Percentiles rank a stretch among this genome's conserved stretches.
Evolutionary conservation across 2,888 invertebrate species (phyloP).

Genomic region (Plagiodera versicolora): DNA sequence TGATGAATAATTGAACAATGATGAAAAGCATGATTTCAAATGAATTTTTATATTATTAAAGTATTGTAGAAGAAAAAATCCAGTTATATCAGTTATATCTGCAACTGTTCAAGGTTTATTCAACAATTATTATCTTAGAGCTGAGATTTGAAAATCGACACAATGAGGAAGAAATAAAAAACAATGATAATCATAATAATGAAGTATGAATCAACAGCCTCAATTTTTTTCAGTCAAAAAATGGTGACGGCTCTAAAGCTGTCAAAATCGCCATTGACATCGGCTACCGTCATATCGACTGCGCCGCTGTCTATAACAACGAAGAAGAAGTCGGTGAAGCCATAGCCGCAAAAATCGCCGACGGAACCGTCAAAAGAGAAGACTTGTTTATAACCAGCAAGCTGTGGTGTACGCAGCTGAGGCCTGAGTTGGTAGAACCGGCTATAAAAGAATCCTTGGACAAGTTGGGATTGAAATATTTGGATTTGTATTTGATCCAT

Average conservation of each 20-base stretch:
- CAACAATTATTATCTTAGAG: too few relatives aligned
- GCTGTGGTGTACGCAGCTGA: constrained; percentile 89
- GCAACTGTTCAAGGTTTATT: too few relatives aligned
- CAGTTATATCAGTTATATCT: too few relatives aligned
- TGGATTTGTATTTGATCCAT: constrained; percentile 62
- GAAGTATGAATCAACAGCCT: too few relatives aligned
- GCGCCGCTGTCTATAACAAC: constrained; percentile 70
- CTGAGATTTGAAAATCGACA: too few relatives aligned
- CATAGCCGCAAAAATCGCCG: constrained; percentile 32
- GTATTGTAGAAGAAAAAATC: too few relatives aligned
- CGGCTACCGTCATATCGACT: constrained; percentile 79
- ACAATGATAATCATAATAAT: too few relatives aligned
- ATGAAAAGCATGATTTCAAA: too few relatives aligned
- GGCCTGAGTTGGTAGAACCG: constrained; percentile 60
- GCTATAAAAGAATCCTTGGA: constrained; percentile 53
- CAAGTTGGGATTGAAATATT: constrained; percentile 58
- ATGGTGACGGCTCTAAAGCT: constrained; percentile 66
- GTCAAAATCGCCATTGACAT: constrained; percentile 72
- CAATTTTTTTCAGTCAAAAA: constrained; percentile 60
- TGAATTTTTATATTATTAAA: too few relatives aligned
- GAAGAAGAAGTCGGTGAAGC: constrained; percentile 68
- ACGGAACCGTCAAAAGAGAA: constrained; percentile 62
- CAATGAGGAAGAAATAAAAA: too few relatives aligned
- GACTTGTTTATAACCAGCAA: constrained; percentile 73
- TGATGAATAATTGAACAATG: too few relatives aligned